Percentiles rank a stretch among this genome's conserved stretches.
phyloP scores from a whole-genome alignment of 2,797 vertebrate species.

The Kryptopterus vitreolus region DNA sequence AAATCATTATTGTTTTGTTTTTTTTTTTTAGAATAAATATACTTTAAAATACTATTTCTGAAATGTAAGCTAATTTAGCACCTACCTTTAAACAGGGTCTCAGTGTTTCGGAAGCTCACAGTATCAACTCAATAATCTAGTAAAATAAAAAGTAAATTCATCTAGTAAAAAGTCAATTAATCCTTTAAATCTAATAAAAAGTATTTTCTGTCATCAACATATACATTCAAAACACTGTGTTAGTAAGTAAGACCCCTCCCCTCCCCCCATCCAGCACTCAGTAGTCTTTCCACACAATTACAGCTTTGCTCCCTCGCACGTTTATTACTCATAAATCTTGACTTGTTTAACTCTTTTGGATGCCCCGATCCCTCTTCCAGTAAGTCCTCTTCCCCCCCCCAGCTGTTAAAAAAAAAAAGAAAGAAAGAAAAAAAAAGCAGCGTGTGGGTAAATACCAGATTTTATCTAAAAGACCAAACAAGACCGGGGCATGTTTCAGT shows the following conservation, averaged over 20 bases:
- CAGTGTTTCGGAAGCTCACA: background rate
- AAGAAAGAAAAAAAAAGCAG: background rate
- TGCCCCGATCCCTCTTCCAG: constrained; percentile 78
- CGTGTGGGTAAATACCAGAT: constrained; percentile 57
- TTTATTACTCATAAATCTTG: constrained; percentile 79
- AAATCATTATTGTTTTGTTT: too few relatives aligned
- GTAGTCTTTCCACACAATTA: constrained; percentile 61
- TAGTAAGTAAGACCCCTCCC: constrained; percentile 66
- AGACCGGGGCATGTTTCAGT: constrained; percentile 44
- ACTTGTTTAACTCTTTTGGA: constrained; percentile 77
- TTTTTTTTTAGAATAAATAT: too few relatives aligned
- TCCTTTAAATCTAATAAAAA: too few relatives aligned
- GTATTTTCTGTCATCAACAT: constrained; percentile 15
- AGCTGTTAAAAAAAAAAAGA: constrained; percentile 48
- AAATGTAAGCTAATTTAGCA: background rate
- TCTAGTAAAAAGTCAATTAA: too few relatives aligned
- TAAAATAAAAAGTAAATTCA: too few relatives aligned
- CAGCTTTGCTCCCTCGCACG: constrained; percentile 61
- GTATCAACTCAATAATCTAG: constrained; percentile 10
- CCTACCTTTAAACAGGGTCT: background rate
- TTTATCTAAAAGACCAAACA: constrained; percentile 61
- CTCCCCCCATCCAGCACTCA: too few relatives aligned
- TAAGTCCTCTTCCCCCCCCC: constrained; percentile 61
- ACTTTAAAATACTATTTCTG: too few relatives aligned
- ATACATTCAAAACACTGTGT: constrained; percentile 42